Base-by-base conservation (phyloP, 2,888 invertebrate genomes). In the Physocephala rufipes region DNA sequence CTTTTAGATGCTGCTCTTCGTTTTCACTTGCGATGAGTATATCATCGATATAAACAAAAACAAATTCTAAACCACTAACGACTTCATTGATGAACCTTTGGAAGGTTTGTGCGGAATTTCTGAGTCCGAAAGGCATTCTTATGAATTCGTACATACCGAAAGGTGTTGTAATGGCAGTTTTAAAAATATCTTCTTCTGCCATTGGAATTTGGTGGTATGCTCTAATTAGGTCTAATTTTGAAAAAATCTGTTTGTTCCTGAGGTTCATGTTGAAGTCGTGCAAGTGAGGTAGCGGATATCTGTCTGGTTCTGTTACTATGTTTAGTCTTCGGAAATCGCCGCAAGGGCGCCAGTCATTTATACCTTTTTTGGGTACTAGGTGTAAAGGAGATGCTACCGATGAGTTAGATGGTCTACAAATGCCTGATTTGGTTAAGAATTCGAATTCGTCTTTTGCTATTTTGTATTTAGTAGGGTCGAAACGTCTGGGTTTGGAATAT, bases 91-190 rank as follows among this genome's bases (percentile, higher is more conserved):
- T 30, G 9, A 28, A 30, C n/a, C 26, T 28, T 26, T 15, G 30
- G n/a, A 59, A 59, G n/a, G n/a, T 30, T 59, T 59, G 30, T 28
- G 59, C 30, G n/a, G n/a, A n/a, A n/a, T n/a, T n/a, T n/a, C n/a
- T n/a, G n/a, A n/a, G n/a, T n/a, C n/a, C n/a, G n/a, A 65, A 72
- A 5, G 55, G 66, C 70, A 72, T 67, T 16, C 66, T 43, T 15
- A 47, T 19, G 49, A 69, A 66, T 43, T 72, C 70, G 21, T 43
- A 63, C 24, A 62, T 47, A 65, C 59, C 28, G 61, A 67, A 16
- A 70, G 63, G 1, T 58, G 45, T 36, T 53, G 47, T 0, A 65
- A 36, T 36, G 58, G 58, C 49, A 67, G 26, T 16, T 28, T 66
- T 5, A 16, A 49, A 47, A 71, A 36, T 47, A 43, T 51, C 16